Conservation (phyloP, 2,888 invertebrate species). For the Metalampra italica region DNA sequence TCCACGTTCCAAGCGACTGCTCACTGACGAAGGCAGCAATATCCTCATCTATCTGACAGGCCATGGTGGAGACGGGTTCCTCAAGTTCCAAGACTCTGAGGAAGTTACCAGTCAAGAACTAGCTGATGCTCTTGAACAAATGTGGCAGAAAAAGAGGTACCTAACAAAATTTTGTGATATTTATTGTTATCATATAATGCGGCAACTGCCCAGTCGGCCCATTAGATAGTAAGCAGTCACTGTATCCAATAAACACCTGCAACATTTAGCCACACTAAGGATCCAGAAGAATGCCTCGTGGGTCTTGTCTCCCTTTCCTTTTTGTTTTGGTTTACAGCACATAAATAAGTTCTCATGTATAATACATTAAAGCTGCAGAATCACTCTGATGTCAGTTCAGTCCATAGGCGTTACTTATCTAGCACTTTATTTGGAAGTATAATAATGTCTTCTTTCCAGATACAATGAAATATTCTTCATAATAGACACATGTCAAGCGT, state of each 20-base stretch:
- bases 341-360: too few species aligned
- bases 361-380: too few species aligned
- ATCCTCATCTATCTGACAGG: slow-evolving; percentile 96
- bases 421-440: too few species aligned
- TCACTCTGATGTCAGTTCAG: too few species aligned
- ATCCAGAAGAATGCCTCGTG: too few species aligned
- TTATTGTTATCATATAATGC: neutral
- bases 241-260: too few species aligned
- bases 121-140: slow-evolving; percentile 99
- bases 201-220: too few species aligned
- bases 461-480: slow-evolving; percentile 99
- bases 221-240: too few species aligned
- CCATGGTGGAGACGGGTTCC: slow-evolving; percentile 99
- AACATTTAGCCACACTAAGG: too few species aligned
- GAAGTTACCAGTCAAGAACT: slow-evolving; percentile 99
- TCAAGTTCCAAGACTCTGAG: slow-evolving; percentile 99
- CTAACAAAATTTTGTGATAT: neutral
- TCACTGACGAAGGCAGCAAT: slow-evolving; percentile 98
- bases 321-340: too few species aligned
- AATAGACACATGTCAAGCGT: slow-evolving; percentile 99
- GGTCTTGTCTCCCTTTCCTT: too few species aligned
- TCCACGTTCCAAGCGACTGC: slow-evolving; percentile 94
- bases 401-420: too few species aligned
- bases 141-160: slow-evolving; percentile 97
- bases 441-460: slow-evolving; percentile 64